Evolutionary conservation across 2,888 invertebrate species (phyloP).

Genomic region (Hybos culiciformis): DNA sequence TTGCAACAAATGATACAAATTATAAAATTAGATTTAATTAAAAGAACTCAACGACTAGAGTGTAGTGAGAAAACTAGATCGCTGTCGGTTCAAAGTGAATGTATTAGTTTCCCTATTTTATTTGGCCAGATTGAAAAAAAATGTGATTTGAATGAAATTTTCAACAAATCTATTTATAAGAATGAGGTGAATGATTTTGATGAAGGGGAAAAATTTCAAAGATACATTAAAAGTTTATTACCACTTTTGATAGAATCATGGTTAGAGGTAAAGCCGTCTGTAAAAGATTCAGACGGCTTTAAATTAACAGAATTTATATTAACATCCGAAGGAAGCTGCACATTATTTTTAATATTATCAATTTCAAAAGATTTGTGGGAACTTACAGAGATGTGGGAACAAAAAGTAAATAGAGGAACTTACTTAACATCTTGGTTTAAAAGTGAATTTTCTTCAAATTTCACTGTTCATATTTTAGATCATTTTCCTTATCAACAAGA

Average conservation of each 20-base stretch:
- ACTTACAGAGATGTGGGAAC: slow-evolving; percentile 30
- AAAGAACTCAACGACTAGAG: slow-evolving; percentile 15
- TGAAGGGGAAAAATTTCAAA: slow-evolving; percentile 40
- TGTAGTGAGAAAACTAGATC: slow-evolving; percentile 18
- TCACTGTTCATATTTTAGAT: slow-evolving; percentile 42
- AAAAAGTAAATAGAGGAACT: slow-evolving; percentile 26
- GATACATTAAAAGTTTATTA: slow-evolving; percentile 53
- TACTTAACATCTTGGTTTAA: slow-evolving; percentile 40
- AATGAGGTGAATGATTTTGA: slow-evolving; percentile 18
- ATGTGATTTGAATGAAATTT: slow-evolving; percentile 37
- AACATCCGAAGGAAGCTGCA: slow-evolving; percentile 46
- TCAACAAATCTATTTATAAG: slow-evolving; percentile 34
- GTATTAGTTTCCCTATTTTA: too few species aligned
- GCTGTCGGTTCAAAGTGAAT: slow-evolving; percentile 4
- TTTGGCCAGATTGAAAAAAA: too few species aligned
- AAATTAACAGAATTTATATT: slow-evolving; percentile 29
- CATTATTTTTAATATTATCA: slow-evolving; percentile 48
- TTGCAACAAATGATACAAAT: slow-evolving; percentile 46
- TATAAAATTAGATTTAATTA: slow-evolving; percentile 22
- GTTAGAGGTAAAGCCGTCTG: slow-evolving; percentile 57
- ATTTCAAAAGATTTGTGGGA: slow-evolving; percentile 49
- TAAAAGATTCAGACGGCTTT: slow-evolving; percentile 22
- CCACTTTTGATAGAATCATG: slow-evolving; percentile 72
- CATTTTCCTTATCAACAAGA: slow-evolving; percentile 31
- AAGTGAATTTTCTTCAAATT: slow-evolving; percentile 39